Percentiles rank a stretch among this genome's conserved stretches.
phyloP scores from a whole-genome alignment of 2,888 invertebrate species.

The Petrolisthes cinctipes region DNA sequence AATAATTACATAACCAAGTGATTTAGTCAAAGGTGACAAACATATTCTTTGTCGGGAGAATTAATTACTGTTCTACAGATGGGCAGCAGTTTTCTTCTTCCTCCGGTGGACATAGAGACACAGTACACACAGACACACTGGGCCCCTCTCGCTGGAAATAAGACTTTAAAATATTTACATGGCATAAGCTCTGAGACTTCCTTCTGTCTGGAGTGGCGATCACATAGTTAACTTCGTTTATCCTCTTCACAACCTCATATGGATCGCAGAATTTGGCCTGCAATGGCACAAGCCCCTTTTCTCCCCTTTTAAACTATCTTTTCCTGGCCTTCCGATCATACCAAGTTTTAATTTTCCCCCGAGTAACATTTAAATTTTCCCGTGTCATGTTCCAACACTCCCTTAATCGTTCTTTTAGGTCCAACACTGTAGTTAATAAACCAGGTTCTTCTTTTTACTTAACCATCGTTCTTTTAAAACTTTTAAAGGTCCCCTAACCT shows the following conservation, averaged over 20 bases:
- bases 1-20: too few relatives aligned
- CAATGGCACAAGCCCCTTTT: not conserved
- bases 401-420: not conserved
- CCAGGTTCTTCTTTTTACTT: not conserved
- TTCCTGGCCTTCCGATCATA: constrained; percentile 10
- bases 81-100: too few relatives aligned
- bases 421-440: not conserved
- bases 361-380: not conserved
- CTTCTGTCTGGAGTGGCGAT: constrained; percentile 14
- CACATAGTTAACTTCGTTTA: not conserved
- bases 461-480: constrained; percentile 10
- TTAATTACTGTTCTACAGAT: too few relatives aligned
- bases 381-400: not conserved
- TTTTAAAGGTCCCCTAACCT: constrained; percentile 32
- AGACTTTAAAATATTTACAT: constrained; percentile 1
- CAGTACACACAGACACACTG: too few relatives aligned
- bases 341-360: not conserved
- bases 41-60: too few relatives aligned
- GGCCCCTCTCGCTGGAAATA: not conserved
- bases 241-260: not conserved
- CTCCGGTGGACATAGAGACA: too few relatives aligned
- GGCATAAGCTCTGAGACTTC: not conserved
- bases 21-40: too few relatives aligned
- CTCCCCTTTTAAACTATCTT: not conserved
- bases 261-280: constrained; percentile 2